phyloP scores from a whole-genome alignment of 2,797 vertebrate species.

The Intellagama lesueurii region DNA sequence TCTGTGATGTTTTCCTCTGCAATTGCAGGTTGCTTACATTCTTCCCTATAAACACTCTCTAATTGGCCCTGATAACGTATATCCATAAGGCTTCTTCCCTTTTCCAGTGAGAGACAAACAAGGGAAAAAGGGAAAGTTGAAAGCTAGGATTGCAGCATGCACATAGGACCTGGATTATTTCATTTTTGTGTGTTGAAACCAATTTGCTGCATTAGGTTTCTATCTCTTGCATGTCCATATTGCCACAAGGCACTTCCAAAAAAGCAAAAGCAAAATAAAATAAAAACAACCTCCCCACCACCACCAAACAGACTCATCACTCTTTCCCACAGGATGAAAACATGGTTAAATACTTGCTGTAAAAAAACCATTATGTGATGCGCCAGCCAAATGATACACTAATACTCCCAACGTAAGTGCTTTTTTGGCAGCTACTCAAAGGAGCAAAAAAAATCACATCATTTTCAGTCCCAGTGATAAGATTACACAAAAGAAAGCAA shows the following conservation, averaged over 20 bases:
- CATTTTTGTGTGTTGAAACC: conserved; percentile 81
- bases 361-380: conserved; percentile 81
- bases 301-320: conserved; percentile 74
- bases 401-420: conserved; percentile 79
- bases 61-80: conserved; percentile 39
- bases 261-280: background rate
- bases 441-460: conserved; percentile 80
- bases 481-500: conserved; percentile 81
- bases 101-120: conserved; percentile 53
- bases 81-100: conserved; percentile 41
- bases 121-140: conserved; percentile 31
- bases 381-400: conserved; percentile 79
- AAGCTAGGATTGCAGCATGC: conserved; percentile 52
- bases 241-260: conserved; percentile 71
- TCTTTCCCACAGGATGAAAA: conserved; percentile 80
- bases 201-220: conserved; percentile 80
- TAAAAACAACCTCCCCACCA: no score
- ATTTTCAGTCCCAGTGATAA: conserved; percentile 79
- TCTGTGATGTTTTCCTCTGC: background rate
- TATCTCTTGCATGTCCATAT: conserved; percentile 76
- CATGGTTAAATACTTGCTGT: conserved; percentile 76
- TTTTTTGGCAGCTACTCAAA: conserved; percentile 82
- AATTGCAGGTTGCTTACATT: background rate
- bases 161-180: conserved; percentile 74
- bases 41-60: conserved; percentile 19